Percentiles rank a stretch among this genome's conserved stretches.
phyloP scores from a whole-genome alignment of 2,888 invertebrate species.

The Branchellion lobata region DNA sequence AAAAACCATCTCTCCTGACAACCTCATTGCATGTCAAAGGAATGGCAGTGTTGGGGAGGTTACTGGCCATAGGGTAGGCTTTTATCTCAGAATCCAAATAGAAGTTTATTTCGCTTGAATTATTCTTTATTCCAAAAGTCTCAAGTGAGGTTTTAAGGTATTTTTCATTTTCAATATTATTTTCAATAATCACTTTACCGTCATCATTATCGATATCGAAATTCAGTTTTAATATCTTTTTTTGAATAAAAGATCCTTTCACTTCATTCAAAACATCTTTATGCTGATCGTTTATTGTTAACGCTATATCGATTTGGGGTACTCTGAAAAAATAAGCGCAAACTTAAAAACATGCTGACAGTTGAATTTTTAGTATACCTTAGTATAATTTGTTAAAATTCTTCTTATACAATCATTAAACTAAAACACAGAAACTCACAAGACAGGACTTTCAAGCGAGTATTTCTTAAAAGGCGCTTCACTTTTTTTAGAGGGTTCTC shows the following conservation, averaged over 20 bases:
- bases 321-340: background rate
- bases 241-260: background rate
- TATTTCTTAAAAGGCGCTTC: background rate
- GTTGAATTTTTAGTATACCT: no score
- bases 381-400: no score
- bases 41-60: background rate
- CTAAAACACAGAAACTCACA: background rate
- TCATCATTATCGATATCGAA: background rate
- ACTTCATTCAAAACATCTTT: background rate
- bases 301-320: background rate
- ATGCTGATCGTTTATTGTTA: background rate
- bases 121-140: background rate
- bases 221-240: background rate
- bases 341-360: no score
- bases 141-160: background rate
- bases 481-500: background rate
- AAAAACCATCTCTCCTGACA: background rate
- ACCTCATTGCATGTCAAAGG: background rate
- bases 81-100: background rate
- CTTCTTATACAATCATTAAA: no score
- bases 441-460: background rate
- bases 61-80: no score
- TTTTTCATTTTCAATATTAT: background rate
- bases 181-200: background rate
- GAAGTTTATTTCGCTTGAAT: background rate